phyloP scores from a whole-genome alignment of 2,113 vertebrate species.

The Bujurquina vittata region DNA sequence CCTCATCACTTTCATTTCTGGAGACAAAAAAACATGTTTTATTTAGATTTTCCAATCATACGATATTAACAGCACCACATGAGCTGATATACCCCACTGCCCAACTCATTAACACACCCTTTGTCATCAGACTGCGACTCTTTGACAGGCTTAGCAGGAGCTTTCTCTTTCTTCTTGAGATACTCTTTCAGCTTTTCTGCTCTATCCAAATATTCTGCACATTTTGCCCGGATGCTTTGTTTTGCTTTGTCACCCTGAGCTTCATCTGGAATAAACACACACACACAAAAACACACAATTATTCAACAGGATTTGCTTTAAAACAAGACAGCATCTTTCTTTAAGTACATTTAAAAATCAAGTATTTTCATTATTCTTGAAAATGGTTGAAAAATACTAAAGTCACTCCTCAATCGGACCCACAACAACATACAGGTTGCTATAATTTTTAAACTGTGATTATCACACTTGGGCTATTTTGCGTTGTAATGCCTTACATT shows the following conservation, averaged over 20 bases:
- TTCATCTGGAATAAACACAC: constrained; percentile 85
- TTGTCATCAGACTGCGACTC: constrained; percentile 93
- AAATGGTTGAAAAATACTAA: no score
- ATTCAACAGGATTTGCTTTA: background rate
- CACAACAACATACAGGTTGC: background rate
- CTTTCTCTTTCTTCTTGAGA: constrained; percentile 91
- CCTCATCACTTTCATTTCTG: constrained; percentile 97
- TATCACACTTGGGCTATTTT: background rate
- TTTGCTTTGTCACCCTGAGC: constrained; percentile 94
- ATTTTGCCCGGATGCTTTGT: constrained; percentile 91
- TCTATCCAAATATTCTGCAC: constrained; percentile 93
- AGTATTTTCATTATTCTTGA: background rate
- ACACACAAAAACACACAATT: background rate
- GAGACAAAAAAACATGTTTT: constrained; percentile 45
- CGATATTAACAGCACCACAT: constrained; percentile 15
- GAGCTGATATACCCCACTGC: background rate
- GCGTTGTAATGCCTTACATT: constrained; percentile 84
- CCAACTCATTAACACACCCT: constrained; percentile 82
- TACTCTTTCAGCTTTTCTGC: constrained; percentile 96
- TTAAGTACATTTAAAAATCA: background rate
- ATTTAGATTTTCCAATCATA: background rate
- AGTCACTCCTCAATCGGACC: background rate
- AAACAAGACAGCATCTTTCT: background rate
- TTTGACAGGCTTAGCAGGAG: constrained; percentile 90
- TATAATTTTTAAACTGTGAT: background rate